Conservation (phyloP, 2,888 invertebrate species). For the Clistopyga incitator region DNA sequence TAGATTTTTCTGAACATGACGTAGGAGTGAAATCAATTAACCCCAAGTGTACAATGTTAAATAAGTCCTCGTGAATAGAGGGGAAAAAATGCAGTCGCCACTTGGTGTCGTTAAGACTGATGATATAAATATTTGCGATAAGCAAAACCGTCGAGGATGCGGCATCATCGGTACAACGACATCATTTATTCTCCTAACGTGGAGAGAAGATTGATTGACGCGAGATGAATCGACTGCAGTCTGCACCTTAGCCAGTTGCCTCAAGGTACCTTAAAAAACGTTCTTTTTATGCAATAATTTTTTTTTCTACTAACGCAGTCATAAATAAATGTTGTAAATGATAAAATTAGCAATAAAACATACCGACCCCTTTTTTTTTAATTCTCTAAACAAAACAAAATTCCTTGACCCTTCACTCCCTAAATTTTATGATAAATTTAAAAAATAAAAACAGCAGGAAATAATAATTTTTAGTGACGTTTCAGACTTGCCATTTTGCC, state of each 20-base stretch:
- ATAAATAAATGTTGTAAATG: background rate
- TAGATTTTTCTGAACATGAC: no score
- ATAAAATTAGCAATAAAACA: no score
- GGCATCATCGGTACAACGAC: constrained; percentile 19
- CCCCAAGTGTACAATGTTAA: background rate
- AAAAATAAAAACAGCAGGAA: no score
- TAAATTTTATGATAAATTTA: no score
- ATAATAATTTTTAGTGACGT: background rate
- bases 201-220: constrained; percentile 57
- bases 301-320: no score
- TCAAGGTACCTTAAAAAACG: background rate
- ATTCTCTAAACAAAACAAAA: no score
- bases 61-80: constrained; percentile 16
- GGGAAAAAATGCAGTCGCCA: constrained; percentile 1
- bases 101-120: constrained; percentile 44
- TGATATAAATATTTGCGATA: constrained; percentile 61
- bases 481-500: background rate
- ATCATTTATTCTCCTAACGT: constrained; percentile 51
- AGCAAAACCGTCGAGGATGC: constrained; percentile 42
- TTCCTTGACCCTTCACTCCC: no score
- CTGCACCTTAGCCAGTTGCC: background rate
- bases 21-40: constrained; percentile 29
- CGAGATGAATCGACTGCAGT: constrained; percentile 49
- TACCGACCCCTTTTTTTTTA: no score
- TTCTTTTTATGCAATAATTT: no score